Base-by-base conservation (phyloP, 2,113 vertebrate genomes). In the Cyanoderma ruficeps region DNA sequence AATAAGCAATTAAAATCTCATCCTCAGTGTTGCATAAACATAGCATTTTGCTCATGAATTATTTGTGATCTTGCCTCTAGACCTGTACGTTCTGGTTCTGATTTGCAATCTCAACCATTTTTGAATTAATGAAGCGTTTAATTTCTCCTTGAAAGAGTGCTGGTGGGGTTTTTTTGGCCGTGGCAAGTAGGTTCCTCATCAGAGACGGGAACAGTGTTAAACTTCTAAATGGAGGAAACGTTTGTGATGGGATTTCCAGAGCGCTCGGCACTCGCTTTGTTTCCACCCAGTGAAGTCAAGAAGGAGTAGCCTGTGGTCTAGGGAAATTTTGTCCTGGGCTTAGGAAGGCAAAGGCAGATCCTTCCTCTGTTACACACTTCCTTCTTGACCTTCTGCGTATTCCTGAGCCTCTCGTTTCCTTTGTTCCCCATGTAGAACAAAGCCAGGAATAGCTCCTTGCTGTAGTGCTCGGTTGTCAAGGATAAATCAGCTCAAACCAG, bases 1-100 rank as follows among this genome's bases (percentile, higher is more conserved):
- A 96, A 96, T 83, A 95, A 96, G 92, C 92, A 93, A 97, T 97
- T 97, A 97, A 95, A 94, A 90, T 87, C 85, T 94, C 82, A 94
- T 94, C 68, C 83, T 67, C 76, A 50, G 47, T 96, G 93, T 96
- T 96, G 87, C 95, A 94, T 95, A 96, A 96, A 95, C 92, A 94
- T 59, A 74, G 47, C 50, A 7, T 91, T 92, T 91, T 23, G 22
- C 90, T 93, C 52, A 72, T 94, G 91, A 88, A 67, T 95, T 93
- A 83, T 90, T 86, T 56, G 75, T 7, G 13, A 21, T 88, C 72
- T 86, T 86, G 87, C 88, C 93, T 84, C 85, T 78, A 92, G 93
- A 94, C 85, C 90, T 93, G 93, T 72, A 50, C 4, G 13, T 94
- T 94, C 88, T 60, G 76, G 92, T 96, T 78, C 79, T 78, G 71